These are phyloP conservation scores for Pachypanchax playfairii DNA, from an alignment of 2,113 vertebrate species.

Conservation along the genomic window DNA sequence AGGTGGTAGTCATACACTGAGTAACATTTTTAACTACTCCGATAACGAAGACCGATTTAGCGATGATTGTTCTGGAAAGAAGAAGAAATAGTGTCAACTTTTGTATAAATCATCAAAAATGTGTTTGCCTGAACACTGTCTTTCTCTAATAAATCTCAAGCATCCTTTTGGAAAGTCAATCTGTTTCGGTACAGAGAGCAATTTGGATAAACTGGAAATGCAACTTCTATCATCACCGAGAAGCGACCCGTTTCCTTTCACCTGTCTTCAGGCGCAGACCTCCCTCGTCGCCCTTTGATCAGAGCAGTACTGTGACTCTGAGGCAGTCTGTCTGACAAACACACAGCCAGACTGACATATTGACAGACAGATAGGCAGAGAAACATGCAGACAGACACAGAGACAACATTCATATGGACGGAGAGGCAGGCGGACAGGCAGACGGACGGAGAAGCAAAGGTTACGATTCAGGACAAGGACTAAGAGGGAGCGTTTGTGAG, in stretches of 20 bases:
- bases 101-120: neutral
- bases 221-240: neutral
- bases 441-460: conserved; percentile 27
- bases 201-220: neutral
- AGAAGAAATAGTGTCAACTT: neutral
- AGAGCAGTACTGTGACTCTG: neutral
- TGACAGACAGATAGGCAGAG: conserved; percentile 39
- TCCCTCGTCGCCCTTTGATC: conserved; percentile 25
- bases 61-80: neutral
- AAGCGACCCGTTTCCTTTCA: neutral
- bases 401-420: conserved; percentile 24
- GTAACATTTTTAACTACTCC: conserved; percentile 51
- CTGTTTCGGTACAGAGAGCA: neutral
- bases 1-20: conserved; percentile 74
- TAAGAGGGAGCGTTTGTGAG: conserved; percentile 3
- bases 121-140: neutral
- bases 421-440: conserved; percentile 12
- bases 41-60: conserved; percentile 15
- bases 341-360: conserved; percentile 48
- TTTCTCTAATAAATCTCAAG: neutral
- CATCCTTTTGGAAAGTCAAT: neutral
- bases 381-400: conserved; percentile 14
- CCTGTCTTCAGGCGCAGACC: conserved; percentile 18
- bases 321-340: conserved; percentile 8
- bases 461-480: conserved; percentile 19